Evolutionary conservation across 2,888 invertebrate species (phyloP).

Genomic region (Acleris laterana): DNA sequence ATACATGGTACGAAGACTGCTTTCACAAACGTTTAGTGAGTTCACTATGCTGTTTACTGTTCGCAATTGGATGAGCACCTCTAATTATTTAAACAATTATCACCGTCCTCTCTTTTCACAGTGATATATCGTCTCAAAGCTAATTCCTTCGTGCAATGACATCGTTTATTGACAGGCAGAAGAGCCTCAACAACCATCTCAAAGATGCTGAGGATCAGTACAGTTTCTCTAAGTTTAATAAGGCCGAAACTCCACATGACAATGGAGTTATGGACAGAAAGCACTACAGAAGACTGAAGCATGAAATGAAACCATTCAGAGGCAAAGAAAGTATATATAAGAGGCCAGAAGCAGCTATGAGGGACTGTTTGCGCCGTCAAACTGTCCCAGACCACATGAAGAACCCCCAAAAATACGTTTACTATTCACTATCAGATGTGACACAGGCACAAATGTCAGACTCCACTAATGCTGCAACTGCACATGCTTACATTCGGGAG

Average conservation of each 20-base stretch:
- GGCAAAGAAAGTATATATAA: constrained; percentile 92
- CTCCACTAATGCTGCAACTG: constrained; percentile 89
- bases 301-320: constrained; percentile 85
- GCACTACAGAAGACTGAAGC: constrained; percentile 69
- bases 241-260: constrained; percentile 55
- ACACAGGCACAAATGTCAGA: constrained; percentile 90
- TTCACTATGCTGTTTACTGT: constrained; percentile 1
- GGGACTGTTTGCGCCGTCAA: constrained; percentile 80
- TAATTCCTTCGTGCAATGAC: constrained; percentile 56
- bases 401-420: constrained; percentile 93
- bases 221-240: constrained; percentile 68
- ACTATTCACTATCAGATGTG: constrained; percentile 92
- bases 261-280: constrained; percentile 64
- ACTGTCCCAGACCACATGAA: constrained; percentile 81
- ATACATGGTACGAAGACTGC: no score
- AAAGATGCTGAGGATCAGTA: constrained; percentile 86
- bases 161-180: constrained; percentile 85
- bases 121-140: constrained; percentile 4
- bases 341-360: constrained; percentile 87
- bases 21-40: constrained; percentile 7
- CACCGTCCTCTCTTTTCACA: constrained; percentile 22
- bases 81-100: constrained; percentile 6
- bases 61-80: not conserved
- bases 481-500: constrained; percentile 89
- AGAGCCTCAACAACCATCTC: constrained; percentile 88